Conservation (phyloP, 2,888 invertebrate species). For the Himalopsyche kuldschensis region DNA sequence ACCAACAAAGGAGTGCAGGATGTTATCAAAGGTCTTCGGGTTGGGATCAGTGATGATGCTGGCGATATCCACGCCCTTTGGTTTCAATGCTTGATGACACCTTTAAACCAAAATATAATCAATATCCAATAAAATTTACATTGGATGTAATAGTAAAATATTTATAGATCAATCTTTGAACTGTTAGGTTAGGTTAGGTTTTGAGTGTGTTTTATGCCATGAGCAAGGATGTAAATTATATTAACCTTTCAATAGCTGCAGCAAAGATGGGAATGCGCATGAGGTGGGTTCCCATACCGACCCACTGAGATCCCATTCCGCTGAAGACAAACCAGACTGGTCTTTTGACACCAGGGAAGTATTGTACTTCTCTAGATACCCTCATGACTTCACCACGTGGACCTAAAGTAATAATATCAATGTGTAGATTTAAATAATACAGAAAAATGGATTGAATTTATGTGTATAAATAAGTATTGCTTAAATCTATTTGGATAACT, state of each 20-base stretch:
- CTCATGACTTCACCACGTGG: conserved; percentile 43
- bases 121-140: too few species aligned
- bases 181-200: too few species aligned
- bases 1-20: conserved; percentile 71
- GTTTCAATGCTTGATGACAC: conserved; percentile 64
- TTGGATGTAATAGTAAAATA: too few species aligned
- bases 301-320: conserved; percentile 90
- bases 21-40: conserved; percentile 67
- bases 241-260: conserved; percentile 65
- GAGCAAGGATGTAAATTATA: background rate
- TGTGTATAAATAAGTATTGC: too few species aligned
- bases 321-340: conserved; percentile 90
- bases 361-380: conserved; percentile 58
- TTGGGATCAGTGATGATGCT: conserved; percentile 64
- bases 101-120: conserved; percentile 42
- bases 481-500: too few species aligned
- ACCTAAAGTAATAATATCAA: background rate
- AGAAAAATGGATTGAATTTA: too few species aligned
- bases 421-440: too few species aligned
- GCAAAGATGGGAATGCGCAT: conserved; percentile 75
- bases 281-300: conserved; percentile 77
- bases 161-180: too few species aligned
- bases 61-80: conserved; percentile 67
- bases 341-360: conserved; percentile 64
- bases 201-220: background rate